These are phyloP conservation scores for Matsumurasca onukii DNA, from an alignment of 1,140 invertebrate species.

Conservation along the genomic window DNA sequence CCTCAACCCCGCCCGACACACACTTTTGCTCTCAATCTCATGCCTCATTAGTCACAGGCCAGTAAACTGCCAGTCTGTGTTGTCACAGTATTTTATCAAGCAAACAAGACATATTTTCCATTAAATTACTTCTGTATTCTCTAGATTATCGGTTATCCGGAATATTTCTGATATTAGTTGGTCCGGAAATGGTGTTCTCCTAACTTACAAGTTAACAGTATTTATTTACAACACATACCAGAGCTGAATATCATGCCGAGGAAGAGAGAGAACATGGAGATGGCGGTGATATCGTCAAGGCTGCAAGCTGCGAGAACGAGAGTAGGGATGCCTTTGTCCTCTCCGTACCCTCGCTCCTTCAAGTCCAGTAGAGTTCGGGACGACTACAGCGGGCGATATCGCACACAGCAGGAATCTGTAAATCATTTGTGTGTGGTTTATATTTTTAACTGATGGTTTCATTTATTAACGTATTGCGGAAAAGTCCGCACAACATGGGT, in stretches of 20 bases:
- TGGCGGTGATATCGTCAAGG: conserved; percentile 76
- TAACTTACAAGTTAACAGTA: too few species aligned
- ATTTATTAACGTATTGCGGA: too few species aligned
- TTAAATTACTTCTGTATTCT: background rate
- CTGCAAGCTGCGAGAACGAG: conserved; percentile 75
- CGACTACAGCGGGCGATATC: conserved; percentile 76
- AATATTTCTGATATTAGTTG: too few species aligned
- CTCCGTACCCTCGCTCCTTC: conserved; percentile 63
- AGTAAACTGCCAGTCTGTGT: too few species aligned
- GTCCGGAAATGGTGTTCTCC: too few species aligned
- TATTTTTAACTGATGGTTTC: background rate
- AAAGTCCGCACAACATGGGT: too few species aligned
- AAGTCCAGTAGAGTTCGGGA: conserved; percentile 67
- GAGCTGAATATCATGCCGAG: conserved; percentile 58
- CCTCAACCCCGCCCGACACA: too few species aligned
- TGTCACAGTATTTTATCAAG: too few species aligned
- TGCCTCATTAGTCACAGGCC: too few species aligned
- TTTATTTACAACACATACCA: too few species aligned
- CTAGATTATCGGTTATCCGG: too few species aligned
- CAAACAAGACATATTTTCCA: conserved; percentile 8
- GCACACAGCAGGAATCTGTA: conserved; percentile 54
- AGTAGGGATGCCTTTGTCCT: conserved; percentile 72
- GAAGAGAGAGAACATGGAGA: conserved; percentile 69
- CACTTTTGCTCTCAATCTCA: too few species aligned
- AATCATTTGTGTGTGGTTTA: background rate